A percentile compares a stretch with the other conserved stretches of the same genome.
Evolutionary conservation across 2,888 invertebrate genomes (phyloP).

Genomic region (Bruchidius siliquastri): DNA sequence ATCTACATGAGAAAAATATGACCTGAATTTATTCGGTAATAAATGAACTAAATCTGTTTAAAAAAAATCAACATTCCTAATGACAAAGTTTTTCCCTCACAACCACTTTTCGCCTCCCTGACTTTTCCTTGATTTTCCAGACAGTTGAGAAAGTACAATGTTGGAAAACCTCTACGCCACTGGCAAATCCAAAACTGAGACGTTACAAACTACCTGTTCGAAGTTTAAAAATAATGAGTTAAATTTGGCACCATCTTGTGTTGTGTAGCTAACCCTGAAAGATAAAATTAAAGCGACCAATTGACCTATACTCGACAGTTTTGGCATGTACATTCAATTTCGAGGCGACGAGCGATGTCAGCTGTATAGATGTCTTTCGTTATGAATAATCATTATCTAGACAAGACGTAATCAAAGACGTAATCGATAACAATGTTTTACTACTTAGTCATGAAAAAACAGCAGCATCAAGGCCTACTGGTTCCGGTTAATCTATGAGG

Average conservation of each 20-base stretch:
- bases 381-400: neutral
- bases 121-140: no score
- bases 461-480: no score
- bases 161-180: neutral
- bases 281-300: slow-evolving; percentile 3
- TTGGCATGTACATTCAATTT: neutral
- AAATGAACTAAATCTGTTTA: no score
- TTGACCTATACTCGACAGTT: neutral
- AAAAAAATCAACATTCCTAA: no score
- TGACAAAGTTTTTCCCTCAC: no score
- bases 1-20: no score
- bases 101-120: no score
- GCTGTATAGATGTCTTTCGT: neutral
- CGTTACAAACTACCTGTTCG: neutral
- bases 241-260: slow-evolving; percentile 1
- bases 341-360: neutral
- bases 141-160: neutral
- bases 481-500: no score
- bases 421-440: neutral
- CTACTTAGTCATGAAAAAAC: no score
- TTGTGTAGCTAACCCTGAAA: slow-evolving; percentile 4
- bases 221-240: slow-evolving; percentile 1
- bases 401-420: neutral
- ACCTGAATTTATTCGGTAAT: no score
- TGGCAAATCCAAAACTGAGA: neutral